A percentile compares a stretch with the other conserved stretches of the same genome.
Evolutionary conservation across 2,888 invertebrate species (phyloP).

Genomic region (Mimumesa dahlbomi): DNA sequence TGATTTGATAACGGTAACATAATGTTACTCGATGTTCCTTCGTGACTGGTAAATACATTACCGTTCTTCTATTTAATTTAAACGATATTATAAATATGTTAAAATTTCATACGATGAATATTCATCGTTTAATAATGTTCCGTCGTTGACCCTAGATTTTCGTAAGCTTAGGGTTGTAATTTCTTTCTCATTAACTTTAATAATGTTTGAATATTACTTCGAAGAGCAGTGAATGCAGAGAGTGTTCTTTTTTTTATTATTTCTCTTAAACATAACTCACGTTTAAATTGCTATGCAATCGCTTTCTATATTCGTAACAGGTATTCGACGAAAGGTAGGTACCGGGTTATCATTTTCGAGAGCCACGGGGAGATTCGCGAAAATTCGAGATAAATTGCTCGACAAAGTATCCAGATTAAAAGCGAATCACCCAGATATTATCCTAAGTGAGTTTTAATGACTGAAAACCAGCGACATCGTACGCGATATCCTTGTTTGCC

Average conservation of each 20-base stretch:
- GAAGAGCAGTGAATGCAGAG: not conserved
- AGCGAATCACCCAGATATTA: conserved; percentile 73
- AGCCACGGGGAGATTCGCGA: conserved; percentile 35
- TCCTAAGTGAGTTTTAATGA: conserved; percentile 79
- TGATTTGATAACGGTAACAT: not conserved
- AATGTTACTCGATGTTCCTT: not conserved
- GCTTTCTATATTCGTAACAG: not conserved
- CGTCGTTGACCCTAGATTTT: too few relatives aligned
- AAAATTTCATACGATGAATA: too few relatives aligned
- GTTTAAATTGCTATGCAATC: conserved; percentile 37
- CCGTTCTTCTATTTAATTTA: not conserved
- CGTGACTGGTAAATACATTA: too few relatives aligned
- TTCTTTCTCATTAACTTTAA: conserved; percentile 30
- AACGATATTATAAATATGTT: too few relatives aligned
- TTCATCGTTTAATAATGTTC: too few relatives aligned
- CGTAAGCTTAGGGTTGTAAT: conserved; percentile 27
- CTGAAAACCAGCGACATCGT: conserved; percentile 47
- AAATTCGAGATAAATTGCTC: conserved; percentile 67
- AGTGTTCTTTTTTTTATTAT: conserved; percentile 5
- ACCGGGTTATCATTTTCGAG: conserved; percentile 33
- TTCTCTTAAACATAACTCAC: conserved; percentile 15
- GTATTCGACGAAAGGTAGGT: not conserved
- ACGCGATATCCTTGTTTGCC: conserved; percentile 46
- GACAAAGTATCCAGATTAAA: conserved; percentile 57
- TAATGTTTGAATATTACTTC: conserved; percentile 20